Evolutionary conservation across 2,797 vertebrate species (phyloP).

Genomic region (Sphenopsis melanotis): DNA sequence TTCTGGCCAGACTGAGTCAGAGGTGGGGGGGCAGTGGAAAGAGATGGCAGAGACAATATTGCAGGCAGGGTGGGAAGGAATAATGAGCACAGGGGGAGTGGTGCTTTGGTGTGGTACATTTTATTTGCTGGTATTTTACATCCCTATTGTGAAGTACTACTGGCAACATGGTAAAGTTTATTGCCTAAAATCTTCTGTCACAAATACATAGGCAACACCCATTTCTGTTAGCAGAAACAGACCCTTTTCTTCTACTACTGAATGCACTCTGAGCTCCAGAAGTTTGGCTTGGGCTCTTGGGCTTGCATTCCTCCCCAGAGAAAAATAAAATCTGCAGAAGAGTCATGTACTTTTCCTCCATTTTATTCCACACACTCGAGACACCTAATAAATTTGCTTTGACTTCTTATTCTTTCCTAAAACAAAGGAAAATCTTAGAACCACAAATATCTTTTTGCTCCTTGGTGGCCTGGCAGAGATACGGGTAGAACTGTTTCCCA

Average conservation of each 20-base stretch:
- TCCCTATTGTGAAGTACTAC: background rate
- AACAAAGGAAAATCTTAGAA: conserved; percentile 26
- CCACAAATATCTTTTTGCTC: conserved; percentile 3
- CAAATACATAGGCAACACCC: background rate
- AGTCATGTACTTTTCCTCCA: background rate
- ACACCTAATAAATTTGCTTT: conserved; percentile 16
- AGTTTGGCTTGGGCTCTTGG: conserved; percentile 35
- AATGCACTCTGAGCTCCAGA: background rate
- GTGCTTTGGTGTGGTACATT: background rate
- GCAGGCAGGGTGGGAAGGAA: background rate
- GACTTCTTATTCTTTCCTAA: conserved; percentile 18
- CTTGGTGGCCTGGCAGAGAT: background rate
- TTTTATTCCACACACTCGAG: background rate
- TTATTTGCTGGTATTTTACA: background rate
- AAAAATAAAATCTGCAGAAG: conserved; percentile 13
- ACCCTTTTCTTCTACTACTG: background rate
- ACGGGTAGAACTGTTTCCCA: background rate
- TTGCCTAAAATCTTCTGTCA: background rate
- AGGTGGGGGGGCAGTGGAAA: background rate
- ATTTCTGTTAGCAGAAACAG: background rate
- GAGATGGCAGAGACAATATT: background rate
- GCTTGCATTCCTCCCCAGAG: conserved; percentile 29
- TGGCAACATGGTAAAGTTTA: background rate
- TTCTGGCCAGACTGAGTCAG: background rate
- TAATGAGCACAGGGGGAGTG: background rate